A percentile compares a stretch with the other conserved stretches of the same genome.
Conservation (phyloP, 1,140 invertebrate genomes). For the Venturia canescens region DNA sequence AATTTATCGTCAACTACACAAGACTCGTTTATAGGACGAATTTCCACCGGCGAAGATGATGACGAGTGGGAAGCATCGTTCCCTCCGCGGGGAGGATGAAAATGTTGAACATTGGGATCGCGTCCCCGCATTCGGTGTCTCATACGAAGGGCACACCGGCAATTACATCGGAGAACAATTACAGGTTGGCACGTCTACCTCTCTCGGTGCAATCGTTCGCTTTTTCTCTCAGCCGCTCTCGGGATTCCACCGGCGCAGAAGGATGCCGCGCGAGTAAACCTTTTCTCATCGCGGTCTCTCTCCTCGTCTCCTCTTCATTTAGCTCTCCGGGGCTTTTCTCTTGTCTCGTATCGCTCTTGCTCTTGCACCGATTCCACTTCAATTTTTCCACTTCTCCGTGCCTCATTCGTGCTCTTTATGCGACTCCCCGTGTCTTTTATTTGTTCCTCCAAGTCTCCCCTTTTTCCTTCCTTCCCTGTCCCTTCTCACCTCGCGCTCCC, state of each 20-base stretch:
- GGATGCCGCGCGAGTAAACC: constrained; percentile 54
- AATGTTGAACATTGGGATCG: neutral
- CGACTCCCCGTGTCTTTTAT: too few species aligned
- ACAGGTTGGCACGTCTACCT: constrained; percentile 67
- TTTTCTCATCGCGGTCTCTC: neutral
- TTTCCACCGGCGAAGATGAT: neutral
- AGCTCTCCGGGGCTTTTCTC: neutral
- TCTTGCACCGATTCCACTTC: too few species aligned
- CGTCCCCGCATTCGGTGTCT: neutral
- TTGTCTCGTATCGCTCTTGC: too few species aligned
- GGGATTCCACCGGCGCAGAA: constrained; percentile 60
- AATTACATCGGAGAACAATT: constrained; percentile 71
- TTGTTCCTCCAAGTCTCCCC: too few species aligned
- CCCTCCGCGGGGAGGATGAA: neutral
- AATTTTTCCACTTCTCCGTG: too few species aligned
- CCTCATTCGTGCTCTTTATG: too few species aligned
- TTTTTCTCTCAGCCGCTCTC: constrained; percentile 60
- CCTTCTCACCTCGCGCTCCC: too few species aligned
- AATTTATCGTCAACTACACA: neutral
- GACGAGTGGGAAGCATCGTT: neutral
- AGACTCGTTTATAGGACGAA: neutral
- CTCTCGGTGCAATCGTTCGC: constrained; percentile 57
- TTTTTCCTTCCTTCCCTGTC: too few species aligned
- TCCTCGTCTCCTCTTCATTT: constrained; percentile 15
- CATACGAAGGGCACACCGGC: constrained; percentile 44